phyloP scores from a whole-genome alignment of 2,113 vertebrate genomes.

The Pseudopodoces humilis region DNA sequence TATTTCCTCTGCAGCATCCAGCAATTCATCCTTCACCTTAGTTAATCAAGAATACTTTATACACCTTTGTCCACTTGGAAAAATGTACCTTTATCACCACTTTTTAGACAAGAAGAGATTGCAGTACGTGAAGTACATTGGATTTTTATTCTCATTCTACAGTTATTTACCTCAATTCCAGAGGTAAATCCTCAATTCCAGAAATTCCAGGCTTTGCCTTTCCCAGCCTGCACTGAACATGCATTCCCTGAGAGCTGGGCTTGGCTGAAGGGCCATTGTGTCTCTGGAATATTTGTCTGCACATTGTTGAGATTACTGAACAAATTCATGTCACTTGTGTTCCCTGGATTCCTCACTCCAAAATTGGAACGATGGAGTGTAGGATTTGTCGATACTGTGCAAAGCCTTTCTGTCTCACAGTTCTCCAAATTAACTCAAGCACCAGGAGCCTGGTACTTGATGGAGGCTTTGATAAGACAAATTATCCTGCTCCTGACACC shows the following conservation, averaged over 20 bases:
- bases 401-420: neutral
- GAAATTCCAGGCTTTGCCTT: neutral
- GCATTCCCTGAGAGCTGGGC: neutral
- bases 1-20: neutral
- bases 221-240: neutral
- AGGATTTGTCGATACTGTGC: neutral
- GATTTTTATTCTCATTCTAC: neutral
- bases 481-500: neutral
- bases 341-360: neutral
- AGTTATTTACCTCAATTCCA: neutral
- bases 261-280: neutral
- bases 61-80: fast-evolving
- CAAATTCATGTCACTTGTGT: neutral
- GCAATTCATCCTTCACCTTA: neutral
- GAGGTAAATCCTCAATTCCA: neutral
- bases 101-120: neutral
- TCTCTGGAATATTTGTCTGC: neutral
- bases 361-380: neutral
- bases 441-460: neutral
- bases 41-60: fast-evolving
- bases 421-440: neutral
- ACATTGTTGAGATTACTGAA: neutral
- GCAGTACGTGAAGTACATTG: fast-evolving
- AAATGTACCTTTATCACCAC: neutral
- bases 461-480: neutral